These are phyloP conservation scores for Notolabrus celidotus DNA, from an alignment of 2,797 vertebrate species.

Conservation along the genomic window DNA sequence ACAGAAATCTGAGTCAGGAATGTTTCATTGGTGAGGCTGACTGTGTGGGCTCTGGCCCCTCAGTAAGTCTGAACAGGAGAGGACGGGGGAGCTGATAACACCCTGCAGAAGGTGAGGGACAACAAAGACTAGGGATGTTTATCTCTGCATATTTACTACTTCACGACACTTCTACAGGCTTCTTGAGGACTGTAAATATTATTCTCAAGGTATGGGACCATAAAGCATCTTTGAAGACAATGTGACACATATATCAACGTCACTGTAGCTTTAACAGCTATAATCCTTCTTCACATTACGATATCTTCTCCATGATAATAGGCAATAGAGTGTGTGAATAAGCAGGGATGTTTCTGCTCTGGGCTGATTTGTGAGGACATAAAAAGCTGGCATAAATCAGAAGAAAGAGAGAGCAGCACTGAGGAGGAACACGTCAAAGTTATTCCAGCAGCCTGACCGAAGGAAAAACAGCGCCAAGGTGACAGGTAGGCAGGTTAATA, in stretches of 20 bases:
- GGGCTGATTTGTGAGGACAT: constrained; percentile 25
- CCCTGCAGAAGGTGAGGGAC: constrained; percentile 11
- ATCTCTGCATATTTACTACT: constrained; percentile 8
- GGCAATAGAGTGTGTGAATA: constrained; percentile 2
- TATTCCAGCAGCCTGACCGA: constrained; percentile 45
- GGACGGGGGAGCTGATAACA: constrained; percentile 14
- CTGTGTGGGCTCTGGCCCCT: constrained; percentile 24
- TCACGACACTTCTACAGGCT: constrained; percentile 10
- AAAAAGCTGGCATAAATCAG: constrained; percentile 47
- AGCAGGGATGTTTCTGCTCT: constrained; percentile 1
- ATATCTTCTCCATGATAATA: constrained; percentile 16
- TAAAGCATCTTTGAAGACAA: constrained; percentile 11
- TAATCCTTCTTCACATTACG: constrained; percentile 15
- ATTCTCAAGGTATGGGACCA: not conserved
- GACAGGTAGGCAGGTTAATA: constrained; percentile 66
- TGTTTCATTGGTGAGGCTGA: constrained; percentile 20
- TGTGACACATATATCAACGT: constrained; percentile 10
- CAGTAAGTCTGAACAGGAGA: constrained; percentile 22
- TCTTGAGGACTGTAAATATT: not conserved
- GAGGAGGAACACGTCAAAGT: constrained; percentile 45
- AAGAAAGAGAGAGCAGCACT: constrained; percentile 47
- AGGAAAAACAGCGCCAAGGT: constrained; percentile 41
- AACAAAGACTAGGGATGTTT: constrained; percentile 5
- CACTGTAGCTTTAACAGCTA: constrained; percentile 7
- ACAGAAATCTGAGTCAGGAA: constrained; percentile 36